A percentile compares a stretch with the other conserved stretches of the same genome.
These are phyloP conservation scores for Pristionchus exspectatus DNA, from an alignment of 2,888 invertebrate species.

Conservation along the genomic window DNA sequence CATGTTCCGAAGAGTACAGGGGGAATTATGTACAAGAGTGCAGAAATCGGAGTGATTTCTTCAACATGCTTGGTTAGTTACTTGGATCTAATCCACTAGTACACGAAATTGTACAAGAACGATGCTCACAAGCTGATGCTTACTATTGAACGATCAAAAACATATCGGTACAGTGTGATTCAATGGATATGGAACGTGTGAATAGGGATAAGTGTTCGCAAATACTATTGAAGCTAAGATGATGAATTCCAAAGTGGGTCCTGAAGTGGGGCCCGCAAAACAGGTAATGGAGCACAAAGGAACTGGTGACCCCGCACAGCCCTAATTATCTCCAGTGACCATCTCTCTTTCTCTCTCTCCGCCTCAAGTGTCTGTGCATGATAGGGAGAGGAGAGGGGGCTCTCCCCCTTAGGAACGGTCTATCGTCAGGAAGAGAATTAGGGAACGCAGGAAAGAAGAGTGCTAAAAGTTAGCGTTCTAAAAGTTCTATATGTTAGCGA, in stretches of 20 bases:
- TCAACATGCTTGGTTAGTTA: not conserved
- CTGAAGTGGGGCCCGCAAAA: not conserved
- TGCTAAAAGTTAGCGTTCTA: not conserved
- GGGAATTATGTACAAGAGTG: not conserved
- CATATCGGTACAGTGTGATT: no score
- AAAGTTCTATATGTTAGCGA: no score
- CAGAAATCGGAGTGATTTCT: not conserved
- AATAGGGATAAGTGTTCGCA: no score
- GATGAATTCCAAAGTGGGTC: not conserved
- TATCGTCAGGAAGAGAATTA: not conserved
- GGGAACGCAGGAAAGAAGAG: not conserved
- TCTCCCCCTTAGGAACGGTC: not conserved
- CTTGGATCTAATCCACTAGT: no score
- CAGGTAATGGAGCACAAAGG: conserved; percentile 24
- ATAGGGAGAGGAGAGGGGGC: not conserved
- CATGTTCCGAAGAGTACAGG: not conserved
- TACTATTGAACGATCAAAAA: no score
- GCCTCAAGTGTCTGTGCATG: conserved; percentile 5
- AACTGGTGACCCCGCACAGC: not conserved
- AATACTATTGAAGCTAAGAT: no score
- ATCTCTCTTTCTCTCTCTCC: not conserved
- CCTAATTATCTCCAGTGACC: conserved; percentile 38
- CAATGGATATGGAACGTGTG: no score
- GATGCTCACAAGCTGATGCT: no score
- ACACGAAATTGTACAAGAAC: no score